These are phyloP conservation scores for Acanthurus leucopareius DNA, from an alignment of 2,797 vertebrate genomes.

Conservation along the genomic window DNA sequence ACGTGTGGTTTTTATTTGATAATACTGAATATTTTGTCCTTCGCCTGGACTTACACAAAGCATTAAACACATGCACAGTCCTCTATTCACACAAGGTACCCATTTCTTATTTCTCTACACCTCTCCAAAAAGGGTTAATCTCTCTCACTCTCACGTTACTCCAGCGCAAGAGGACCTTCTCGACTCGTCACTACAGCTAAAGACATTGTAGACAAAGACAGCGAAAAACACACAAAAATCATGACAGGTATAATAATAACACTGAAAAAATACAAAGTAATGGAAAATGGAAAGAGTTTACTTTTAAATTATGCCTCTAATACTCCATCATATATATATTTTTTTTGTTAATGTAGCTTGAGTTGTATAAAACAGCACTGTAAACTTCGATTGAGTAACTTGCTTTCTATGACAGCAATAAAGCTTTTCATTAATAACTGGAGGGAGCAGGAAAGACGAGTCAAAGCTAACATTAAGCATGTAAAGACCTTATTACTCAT, in stretches of 20 bases:
- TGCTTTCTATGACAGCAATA: slow-evolving; percentile 74
- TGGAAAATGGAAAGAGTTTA: slow-evolving; percentile 76
- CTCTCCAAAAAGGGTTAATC: slow-evolving; percentile 58
- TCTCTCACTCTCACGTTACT: slow-evolving; percentile 77
- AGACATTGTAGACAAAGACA: slow-evolving; percentile 73
- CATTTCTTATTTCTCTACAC: slow-evolving; percentile 57
- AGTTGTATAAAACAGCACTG: slow-evolving; percentile 84
- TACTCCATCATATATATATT: slow-evolving; percentile 78
- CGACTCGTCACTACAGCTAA: slow-evolving; percentile 67
- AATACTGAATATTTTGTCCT: slow-evolving; percentile 95
- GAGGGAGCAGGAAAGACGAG: slow-evolving; percentile 62
- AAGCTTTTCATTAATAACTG: slow-evolving; percentile 73
- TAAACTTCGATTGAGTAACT: slow-evolving; percentile 75
- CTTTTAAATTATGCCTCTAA: slow-evolving; percentile 87
- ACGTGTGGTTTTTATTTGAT: slow-evolving; percentile 87
- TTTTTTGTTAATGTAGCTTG: slow-evolving; percentile 77
- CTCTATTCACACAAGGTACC: slow-evolving; percentile 82
- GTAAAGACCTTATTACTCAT: slow-evolving; percentile 56
- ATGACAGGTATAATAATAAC: slow-evolving; percentile 74
- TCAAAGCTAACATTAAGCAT: slow-evolving; percentile 71
- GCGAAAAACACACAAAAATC: slow-evolving; percentile 69
- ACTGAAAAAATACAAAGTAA: slow-evolving; percentile 78
- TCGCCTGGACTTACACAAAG: slow-evolving; percentile 90
- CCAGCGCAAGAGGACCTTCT: slow-evolving; percentile 81
- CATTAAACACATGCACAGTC: slow-evolving; percentile 91